phyloP scores from a whole-genome alignment of 2,113 vertebrate species.

The Gambusia holbrooki region DNA sequence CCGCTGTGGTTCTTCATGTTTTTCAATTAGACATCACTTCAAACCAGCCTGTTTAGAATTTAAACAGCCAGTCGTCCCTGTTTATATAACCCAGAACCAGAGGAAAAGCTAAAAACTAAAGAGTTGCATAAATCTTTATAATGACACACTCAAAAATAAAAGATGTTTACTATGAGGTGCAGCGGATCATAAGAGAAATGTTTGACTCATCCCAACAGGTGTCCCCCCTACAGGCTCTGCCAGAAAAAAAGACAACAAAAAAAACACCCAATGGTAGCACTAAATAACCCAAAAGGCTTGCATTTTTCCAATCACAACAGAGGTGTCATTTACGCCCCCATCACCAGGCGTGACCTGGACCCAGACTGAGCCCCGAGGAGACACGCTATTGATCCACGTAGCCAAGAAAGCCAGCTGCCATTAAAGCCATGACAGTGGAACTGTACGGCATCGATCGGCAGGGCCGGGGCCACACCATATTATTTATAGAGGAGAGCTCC shows the following conservation, averaged over 20 bases:
- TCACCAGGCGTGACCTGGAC: constrained; percentile 61
- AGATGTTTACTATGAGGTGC: not conserved
- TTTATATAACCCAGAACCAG: constrained; percentile 53
- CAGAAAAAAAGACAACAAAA: not conserved
- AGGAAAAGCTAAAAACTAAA: constrained; percentile 11
- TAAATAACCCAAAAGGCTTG: constrained; percentile 67
- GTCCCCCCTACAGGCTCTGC: constrained; percentile 4
- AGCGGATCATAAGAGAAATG: constrained; percentile 13
- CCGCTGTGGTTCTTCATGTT: constrained; percentile 71
- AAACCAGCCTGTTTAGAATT: constrained; percentile 66
- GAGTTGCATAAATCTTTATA: not conserved
- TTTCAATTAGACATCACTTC: constrained; percentile 78
- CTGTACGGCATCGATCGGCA: constrained; percentile 87
- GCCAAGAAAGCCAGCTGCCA: constrained; percentile 84
- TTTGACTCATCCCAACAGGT: constrained; percentile 60
- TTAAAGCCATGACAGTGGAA: constrained; percentile 89
- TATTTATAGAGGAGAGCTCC: constrained; percentile 89
- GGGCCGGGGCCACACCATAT: constrained; percentile 83
- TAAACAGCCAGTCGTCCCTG: constrained; percentile 66
- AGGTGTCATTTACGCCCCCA: constrained; percentile 74
- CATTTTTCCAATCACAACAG: constrained; percentile 66
- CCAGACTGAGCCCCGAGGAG: constrained; percentile 77
- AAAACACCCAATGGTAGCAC: constrained; percentile 29
- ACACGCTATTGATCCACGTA: constrained; percentile 86
- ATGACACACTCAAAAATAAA: not conserved